phyloP scores from a whole-genome alignment of 1,140 invertebrate species.

The Brachystomella parvula region DNA sequence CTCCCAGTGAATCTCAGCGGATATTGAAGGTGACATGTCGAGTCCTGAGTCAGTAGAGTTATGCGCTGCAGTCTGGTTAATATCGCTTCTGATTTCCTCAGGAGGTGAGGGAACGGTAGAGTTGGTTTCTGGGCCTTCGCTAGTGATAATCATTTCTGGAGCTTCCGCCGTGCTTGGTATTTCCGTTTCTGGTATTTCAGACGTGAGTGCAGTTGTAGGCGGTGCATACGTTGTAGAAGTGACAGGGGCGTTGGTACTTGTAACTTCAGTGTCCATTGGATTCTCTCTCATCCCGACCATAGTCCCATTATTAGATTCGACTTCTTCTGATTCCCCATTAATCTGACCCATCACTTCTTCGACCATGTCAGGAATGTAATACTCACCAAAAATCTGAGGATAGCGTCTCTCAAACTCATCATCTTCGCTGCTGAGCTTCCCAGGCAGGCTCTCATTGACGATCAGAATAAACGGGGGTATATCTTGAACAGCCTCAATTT shows the following conservation, averaged over 20 bases:
- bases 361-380: no score
- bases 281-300: background rate
- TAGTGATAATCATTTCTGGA: background rate
- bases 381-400: background rate
- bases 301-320: background rate
- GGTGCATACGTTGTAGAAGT: background rate
- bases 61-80: no score
- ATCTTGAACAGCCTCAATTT: background rate
- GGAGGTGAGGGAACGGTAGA: background rate
- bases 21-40: background rate
- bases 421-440: no score
- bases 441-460: no score
- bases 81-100: background rate
- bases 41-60: background rate
- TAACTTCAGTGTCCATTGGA: background rate
- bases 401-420: background rate
- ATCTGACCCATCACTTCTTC: background rate
- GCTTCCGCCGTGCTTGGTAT: background rate
- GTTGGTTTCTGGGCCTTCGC: background rate
- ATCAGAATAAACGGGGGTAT: background rate
- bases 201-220: background rate
- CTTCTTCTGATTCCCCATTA: background rate
- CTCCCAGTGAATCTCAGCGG: background rate
- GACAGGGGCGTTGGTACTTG: background rate
- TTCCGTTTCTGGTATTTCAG: background rate